Evolutionary conservation across 2,888 invertebrate genomes (phyloP).

Genomic region (Agrochola macilenta): DNA sequence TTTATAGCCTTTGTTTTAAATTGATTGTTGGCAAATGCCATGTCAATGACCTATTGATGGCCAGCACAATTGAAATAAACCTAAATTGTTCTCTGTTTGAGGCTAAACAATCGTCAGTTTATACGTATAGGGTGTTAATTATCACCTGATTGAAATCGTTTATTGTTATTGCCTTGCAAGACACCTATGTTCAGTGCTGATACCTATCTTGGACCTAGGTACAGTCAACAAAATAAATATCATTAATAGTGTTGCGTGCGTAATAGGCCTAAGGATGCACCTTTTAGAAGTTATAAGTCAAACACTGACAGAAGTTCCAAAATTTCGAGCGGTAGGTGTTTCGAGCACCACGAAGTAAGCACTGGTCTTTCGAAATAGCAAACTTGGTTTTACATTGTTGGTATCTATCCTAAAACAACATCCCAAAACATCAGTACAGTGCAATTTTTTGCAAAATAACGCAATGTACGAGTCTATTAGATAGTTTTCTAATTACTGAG

Average conservation of each 20-base stretch:
- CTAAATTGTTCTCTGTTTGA: constrained; percentile 30
- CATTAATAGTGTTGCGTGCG: background rate
- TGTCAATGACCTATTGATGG: constrained; percentile 33
- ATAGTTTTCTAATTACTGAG: too few species aligned
- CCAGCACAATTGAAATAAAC: constrained; percentile 5
- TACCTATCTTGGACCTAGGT: constrained; percentile 38
- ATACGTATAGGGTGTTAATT: constrained; percentile 33
- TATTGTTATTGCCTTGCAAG: constrained; percentile 43
- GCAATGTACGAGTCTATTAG: too few species aligned
- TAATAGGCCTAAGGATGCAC: too few species aligned
- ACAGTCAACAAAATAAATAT: constrained; percentile 17
- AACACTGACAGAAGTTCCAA: too few species aligned
- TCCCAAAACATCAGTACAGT: too few species aligned
- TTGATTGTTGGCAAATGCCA: background rate
- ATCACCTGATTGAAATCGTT: constrained; percentile 43
- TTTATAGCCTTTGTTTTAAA: background rate
- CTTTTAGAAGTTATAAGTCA: too few species aligned
- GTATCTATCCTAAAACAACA: too few species aligned
- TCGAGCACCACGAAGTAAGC: too few species aligned
- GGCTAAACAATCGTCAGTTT: constrained; percentile 33
- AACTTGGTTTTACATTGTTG: too few species aligned
- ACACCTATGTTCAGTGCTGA: constrained; percentile 34
- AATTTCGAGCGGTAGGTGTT: too few species aligned
- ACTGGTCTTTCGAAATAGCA: too few species aligned
- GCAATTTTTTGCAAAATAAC: too few species aligned